Evolutionary conservation across 2,113 vertebrate species (phyloP).

Genomic region (Stigmatopora argus): DNA sequence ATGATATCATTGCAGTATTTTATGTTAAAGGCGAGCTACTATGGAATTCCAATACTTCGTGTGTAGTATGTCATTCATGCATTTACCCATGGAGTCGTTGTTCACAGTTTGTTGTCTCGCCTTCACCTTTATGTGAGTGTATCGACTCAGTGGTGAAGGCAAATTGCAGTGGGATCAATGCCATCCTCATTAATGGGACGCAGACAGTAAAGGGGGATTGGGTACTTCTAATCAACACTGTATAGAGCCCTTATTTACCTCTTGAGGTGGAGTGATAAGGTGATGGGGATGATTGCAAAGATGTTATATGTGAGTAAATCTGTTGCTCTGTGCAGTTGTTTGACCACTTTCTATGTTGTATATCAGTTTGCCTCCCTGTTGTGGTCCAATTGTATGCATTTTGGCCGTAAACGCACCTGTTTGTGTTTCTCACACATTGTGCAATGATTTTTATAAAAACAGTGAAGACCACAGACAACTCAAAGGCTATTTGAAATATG

Average conservation of each 20-base stretch:
- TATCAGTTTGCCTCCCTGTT: background rate
- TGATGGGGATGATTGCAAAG: slow-evolving; percentile 23
- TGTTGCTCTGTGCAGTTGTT: slow-evolving; percentile 8
- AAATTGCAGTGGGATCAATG: slow-evolving; percentile 58
- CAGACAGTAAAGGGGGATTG: slow-evolving; percentile 43
- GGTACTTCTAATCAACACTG: slow-evolving; percentile 52
- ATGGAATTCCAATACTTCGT: background rate
- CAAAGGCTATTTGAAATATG: too few species aligned
- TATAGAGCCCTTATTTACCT: slow-evolving; percentile 51
- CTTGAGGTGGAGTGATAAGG: slow-evolving; percentile 17
- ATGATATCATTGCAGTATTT: background rate
- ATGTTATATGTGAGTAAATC: slow-evolving; percentile 25
- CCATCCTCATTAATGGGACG: slow-evolving; percentile 53
- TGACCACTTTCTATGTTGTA: background rate
- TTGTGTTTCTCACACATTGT: background rate
- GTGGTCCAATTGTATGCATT: background rate
- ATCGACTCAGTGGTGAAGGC: slow-evolving; percentile 50
- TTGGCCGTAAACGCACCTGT: background rate
- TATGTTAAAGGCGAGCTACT: background rate
- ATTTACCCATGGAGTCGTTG: background rate
- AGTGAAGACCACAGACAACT: too few species aligned
- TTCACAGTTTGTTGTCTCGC: background rate
- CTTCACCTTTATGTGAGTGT: slow-evolving; percentile 10
- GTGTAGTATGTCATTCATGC: background rate
- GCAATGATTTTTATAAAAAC: background rate